Evolutionary conservation across 2,797 vertebrate genomes (phyloP).

Genomic region (Peromyscus eremicus): DNA sequence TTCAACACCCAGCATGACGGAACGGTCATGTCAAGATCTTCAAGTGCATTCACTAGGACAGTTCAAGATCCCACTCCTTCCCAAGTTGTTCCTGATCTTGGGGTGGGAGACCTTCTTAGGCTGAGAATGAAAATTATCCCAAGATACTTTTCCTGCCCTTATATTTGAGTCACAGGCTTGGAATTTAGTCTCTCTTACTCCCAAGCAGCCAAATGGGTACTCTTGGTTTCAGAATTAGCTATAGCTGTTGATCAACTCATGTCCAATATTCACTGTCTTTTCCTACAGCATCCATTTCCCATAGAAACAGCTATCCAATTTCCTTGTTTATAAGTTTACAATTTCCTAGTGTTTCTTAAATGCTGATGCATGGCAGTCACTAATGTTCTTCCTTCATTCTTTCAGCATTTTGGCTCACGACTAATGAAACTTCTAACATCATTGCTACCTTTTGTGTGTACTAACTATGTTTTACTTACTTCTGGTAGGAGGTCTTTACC

Average conservation of each 20-base stretch:
- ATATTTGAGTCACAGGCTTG: background rate
- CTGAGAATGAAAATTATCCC: background rate
- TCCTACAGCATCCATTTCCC: background rate
- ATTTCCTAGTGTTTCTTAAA: background rate
- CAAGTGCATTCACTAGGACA: background rate
- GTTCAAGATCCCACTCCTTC: background rate
- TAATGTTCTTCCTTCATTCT: background rate
- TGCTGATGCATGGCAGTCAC: background rate
- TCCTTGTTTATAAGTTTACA: too few relatives aligned
- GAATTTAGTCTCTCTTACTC: background rate
- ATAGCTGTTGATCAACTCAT: background rate
- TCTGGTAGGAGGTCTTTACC: background rate
- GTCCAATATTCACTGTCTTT: background rate
- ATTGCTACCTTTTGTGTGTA: background rate
- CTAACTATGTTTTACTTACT: background rate
- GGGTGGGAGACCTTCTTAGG: background rate
- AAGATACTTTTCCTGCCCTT: background rate
- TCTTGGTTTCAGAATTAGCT: background rate
- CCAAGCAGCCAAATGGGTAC: background rate
- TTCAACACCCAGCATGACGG: background rate
- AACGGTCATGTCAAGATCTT: background rate
- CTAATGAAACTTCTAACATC: background rate
- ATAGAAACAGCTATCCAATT: background rate
- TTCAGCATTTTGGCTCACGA: background rate
- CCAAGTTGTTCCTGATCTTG: background rate